Evolutionary conservation across 2,113 vertebrate genomes (phyloP).

Genomic region (Lophotis ruficrista): DNA sequence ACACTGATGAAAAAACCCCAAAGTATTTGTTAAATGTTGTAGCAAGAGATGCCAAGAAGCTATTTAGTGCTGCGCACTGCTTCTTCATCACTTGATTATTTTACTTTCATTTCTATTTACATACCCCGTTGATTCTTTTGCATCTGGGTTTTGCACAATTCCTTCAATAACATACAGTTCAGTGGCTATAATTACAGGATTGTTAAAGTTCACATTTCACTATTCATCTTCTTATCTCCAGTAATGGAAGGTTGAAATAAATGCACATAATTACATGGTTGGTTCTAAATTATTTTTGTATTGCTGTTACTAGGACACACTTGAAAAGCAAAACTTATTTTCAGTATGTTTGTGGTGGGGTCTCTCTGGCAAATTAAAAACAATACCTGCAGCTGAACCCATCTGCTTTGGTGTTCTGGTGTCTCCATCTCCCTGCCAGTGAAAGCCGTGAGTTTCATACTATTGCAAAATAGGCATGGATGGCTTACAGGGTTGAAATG

Average conservation of each 20-base stretch:
- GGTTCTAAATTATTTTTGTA: slow-evolving; percentile 78
- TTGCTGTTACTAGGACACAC: slow-evolving; percentile 67
- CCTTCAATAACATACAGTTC: slow-evolving; percentile 76
- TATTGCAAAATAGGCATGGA: background rate
- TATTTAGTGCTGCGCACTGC: slow-evolving; percentile 62
- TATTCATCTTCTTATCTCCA: slow-evolving; percentile 81
- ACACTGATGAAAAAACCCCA: background rate
- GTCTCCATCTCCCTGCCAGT: background rate
- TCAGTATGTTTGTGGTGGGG: background rate
- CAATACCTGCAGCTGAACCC: background rate
- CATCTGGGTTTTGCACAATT: slow-evolving; percentile 76
- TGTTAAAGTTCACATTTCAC: slow-evolving; percentile 80
- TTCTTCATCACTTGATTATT: slow-evolving; percentile 74
- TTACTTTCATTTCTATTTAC: slow-evolving; percentile 77
- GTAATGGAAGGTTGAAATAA: slow-evolving; percentile 79
- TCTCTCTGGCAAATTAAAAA: slow-evolving; percentile 52
- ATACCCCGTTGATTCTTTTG: slow-evolving; percentile 73
- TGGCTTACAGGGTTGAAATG: background rate
- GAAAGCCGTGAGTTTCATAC: background rate
- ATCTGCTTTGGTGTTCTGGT: background rate
- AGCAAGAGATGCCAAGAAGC: slow-evolving; percentile 32
- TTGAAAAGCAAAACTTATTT: slow-evolving; percentile 67
- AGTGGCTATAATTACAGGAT: slow-evolving; percentile 80
- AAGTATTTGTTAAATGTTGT: slow-evolving; percentile 54
- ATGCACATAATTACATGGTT: slow-evolving; percentile 77